Percentiles rank a stretch among this genome's conserved stretches.
Conservation (phyloP, 2,797 vertebrate species). For the Fistularia commersonii region DNA sequence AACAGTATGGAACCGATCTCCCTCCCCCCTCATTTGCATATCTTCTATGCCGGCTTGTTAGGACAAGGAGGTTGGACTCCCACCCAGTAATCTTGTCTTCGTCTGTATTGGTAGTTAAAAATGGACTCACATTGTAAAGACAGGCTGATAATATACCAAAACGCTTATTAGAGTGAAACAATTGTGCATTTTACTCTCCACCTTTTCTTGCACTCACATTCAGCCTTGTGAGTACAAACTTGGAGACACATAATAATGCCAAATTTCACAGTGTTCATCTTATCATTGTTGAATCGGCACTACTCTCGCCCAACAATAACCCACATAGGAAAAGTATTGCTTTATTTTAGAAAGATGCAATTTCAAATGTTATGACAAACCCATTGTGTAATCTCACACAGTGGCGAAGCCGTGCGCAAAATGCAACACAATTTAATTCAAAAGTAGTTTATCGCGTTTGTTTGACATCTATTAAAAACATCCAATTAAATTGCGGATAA, state of each 20-base stretch:
- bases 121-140: slow-evolving; percentile 22
- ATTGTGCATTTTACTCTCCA: slow-evolving; percentile 15
- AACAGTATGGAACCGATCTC: slow-evolving; percentile 32
- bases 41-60: slow-evolving; percentile 26
- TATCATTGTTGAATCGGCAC: slow-evolving; percentile 40
- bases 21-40: slow-evolving; percentile 63
- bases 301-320: too few relatives aligned
- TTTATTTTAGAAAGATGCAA: too few relatives aligned
- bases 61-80: slow-evolving; percentile 20
- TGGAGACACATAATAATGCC: slow-evolving; percentile 21
- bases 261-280: slow-evolving; percentile 50
- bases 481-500: too few relatives aligned
- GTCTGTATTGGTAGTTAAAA: slow-evolving; percentile 26
- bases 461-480: too few relatives aligned
- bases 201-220: slow-evolving; percentile 12
- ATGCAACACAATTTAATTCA: too few relatives aligned
- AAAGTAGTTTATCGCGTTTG: too few relatives aligned
- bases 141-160: slow-evolving; percentile 18
- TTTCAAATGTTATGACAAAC: too few relatives aligned
- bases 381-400: too few relatives aligned
- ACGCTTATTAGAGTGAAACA: slow-evolving; percentile 34
- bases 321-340: too few relatives aligned
- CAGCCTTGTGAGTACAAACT: slow-evolving; percentile 9
- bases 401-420: too few relatives aligned
- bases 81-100: slow-evolving; percentile 13